Evolutionary conservation across 1,140 invertebrate species (phyloP).

Genomic region (Portunus trituberculatus): DNA sequence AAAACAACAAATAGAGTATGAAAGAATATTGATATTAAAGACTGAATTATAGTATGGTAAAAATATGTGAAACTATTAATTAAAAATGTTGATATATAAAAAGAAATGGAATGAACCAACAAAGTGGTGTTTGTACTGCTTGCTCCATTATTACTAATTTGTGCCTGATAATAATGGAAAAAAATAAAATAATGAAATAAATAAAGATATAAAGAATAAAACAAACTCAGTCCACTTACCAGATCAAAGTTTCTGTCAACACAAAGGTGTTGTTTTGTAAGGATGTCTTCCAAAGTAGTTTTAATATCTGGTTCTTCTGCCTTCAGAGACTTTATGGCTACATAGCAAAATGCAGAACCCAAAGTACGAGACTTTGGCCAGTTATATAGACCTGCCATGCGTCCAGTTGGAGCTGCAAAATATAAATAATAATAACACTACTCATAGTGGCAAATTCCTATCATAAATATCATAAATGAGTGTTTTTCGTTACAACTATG

Average conservation of each 20-base stretch:
- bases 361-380: constrained; percentile 40
- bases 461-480: not conserved
- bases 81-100: too few species aligned
- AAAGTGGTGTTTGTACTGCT: too few species aligned
- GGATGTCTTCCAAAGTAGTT: constrained; percentile 45
- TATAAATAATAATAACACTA: too few species aligned
- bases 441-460: not conserved
- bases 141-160: too few species aligned
- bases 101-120: too few species aligned
- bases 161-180: too few species aligned
- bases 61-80: too few species aligned
- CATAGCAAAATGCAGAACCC: constrained; percentile 30
- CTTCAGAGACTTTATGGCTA: constrained; percentile 22
- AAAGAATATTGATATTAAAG: not conserved
- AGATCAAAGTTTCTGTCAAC: constrained; percentile 58
- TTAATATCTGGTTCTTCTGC: not conserved
- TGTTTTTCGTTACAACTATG: not conserved
- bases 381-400: not conserved
- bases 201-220: too few species aligned
- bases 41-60: too few species aligned
- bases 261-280: constrained; percentile 54
- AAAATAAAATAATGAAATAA: too few species aligned
- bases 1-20: not conserved
- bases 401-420: constrained; percentile 29
- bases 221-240: constrained; percentile 46